Evolutionary conservation across 1,140 invertebrate species (phyloP), one percentile per base, ranked within the genome.

Genomic region (Pantala flavescens): DNA sequence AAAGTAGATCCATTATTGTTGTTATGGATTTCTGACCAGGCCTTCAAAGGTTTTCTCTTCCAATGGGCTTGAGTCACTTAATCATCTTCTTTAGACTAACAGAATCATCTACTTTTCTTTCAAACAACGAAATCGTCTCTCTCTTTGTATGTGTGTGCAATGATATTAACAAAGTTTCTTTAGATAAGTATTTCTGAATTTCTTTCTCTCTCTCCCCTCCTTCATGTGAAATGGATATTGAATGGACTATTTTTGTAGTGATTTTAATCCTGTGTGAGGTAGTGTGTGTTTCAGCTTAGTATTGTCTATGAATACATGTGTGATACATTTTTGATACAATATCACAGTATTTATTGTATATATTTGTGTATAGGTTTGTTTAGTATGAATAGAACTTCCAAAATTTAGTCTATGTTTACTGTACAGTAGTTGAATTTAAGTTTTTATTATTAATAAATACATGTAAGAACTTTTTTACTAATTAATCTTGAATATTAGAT

Each of bases 1-100:
- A 63, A 63, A 63, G 49, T 63, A 12, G 49, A 63, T 63, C 49
- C 49, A 63, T 63, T 21, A 14, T 77, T 78, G 79, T 78, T 84
- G 82, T 84, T 84, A 84, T 84, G 83, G 83, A 84, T 84, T 84
- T 84, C 80, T 84, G 83, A 84, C 83, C 82, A 82, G 49, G 5
- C 49, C 49, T 63, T 21, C 49, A 3, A 21, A 63, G 49, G 49
- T 63, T 16, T 36, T 36, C 28, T 63, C 49, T 63, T 63, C n/a
- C 49, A 63, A 7, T 21, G n/a, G 49, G 49, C 49, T 63, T 63
- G 49, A 63, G 49, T 63, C 49, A 63, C n/a, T 12, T 7, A 21
- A 19, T 5, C 49, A 63, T 21, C 49, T 63, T 63, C 49, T 14
- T 12, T 63, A 16, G 14, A 19, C 49, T 63, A 63, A 36, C 28